Evolutionary conservation across 2,888 invertebrate species (phyloP), one percentile per base, ranked within the genome.

Genomic region (Andrena flavipes): DNA sequence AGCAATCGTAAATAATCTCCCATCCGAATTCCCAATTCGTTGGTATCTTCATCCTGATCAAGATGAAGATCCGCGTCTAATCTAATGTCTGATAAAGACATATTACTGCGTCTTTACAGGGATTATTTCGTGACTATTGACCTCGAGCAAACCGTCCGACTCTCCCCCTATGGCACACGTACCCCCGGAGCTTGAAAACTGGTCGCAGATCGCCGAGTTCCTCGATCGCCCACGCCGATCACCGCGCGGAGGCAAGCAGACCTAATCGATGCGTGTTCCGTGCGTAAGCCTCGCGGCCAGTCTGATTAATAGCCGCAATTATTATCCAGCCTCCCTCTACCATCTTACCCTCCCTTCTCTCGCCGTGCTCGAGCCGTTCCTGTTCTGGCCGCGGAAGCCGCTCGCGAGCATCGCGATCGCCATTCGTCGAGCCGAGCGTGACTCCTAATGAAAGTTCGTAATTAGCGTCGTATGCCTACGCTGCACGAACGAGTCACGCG

Each of bases 381-480:
- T 72, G 51, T 68, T 65, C 65, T 48, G 16, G 42, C 67, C 75
- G 60, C 83, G 83, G 84, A 84, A 85, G 82, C 81, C 59, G 26
- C 23, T 49, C 42, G n/a, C 49, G 42, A 10, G 80, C 76, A 82
- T 82, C 82, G 73, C 85, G 82, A 84, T 86, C 73, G 65, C 80
- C 76, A 59, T 84, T 51, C 76, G 71, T 76, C 76, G 80, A 76
- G 59, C 20, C 63, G 81, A 85, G 84, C 87, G 88, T 89, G 88
- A 88, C 89, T 90, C 73, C 86, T 82, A 90, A 89, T 84, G 89
- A 87, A 88, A 89, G 85, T 90, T 87, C 64, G 86, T 86, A 90
- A 90, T 90, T 90, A 88, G 88, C 88, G 86, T 85, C 78, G 70
- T 84, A 82, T 42, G 72, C 73, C 82, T 84, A 81, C 29, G 72